A percentile compares a stretch with the other conserved stretches of the same genome.
These are phyloP conservation scores for Drosophila acutilabella DNA, from an alignment of 2,888 invertebrate genomes.

Conservation along the genomic window DNA sequence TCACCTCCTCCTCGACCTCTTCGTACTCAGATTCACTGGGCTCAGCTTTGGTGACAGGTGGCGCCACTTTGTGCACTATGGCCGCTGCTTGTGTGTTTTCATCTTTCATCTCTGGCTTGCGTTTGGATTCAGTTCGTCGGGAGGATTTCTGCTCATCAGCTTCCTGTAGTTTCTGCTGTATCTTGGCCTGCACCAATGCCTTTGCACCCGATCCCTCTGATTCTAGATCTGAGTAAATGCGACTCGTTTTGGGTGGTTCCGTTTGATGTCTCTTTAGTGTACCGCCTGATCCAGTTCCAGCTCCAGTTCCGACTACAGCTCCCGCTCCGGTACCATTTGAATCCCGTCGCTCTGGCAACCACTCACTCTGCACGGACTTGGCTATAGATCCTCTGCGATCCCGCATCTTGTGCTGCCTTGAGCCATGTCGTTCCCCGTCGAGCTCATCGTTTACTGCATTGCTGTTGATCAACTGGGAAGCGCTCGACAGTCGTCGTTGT, in stretches of 20 bases:
- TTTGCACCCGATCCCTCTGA: constrained; percentile 84
- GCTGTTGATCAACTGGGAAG: constrained; percentile 79
- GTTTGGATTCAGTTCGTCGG: constrained; percentile 38
- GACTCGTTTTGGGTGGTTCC: constrained; percentile 67
- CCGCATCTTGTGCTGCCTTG: constrained; percentile 65
- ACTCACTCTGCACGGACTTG: constrained; percentile 82
- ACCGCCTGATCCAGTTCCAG: constrained; percentile 28
- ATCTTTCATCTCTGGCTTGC: constrained; percentile 61
- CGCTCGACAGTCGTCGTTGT: constrained; percentile 80
- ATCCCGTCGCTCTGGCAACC: constrained; percentile 73
- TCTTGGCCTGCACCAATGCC: constrained; percentile 85
- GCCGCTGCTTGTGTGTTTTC: constrained; percentile 65
- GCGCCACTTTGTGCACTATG: constrained; percentile 50
- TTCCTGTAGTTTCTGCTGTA: constrained; percentile 83
- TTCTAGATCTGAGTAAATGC: constrained; percentile 83
- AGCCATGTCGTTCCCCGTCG: constrained; percentile 59
- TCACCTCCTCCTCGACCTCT: constrained; percentile 47
- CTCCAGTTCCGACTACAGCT: constrained; percentile 22
- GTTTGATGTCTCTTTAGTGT: constrained; percentile 56
- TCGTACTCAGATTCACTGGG: constrained; percentile 59
- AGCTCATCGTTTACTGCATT: constrained; percentile 68
- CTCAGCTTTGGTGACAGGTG: constrained; percentile 5
- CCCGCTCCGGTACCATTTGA: constrained; percentile 28
- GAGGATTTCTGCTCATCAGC: constrained; percentile 58
- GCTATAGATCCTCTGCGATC: constrained; percentile 79